phyloP scores from a whole-genome alignment of 1,140 invertebrate species.

The Campodea augens region DNA sequence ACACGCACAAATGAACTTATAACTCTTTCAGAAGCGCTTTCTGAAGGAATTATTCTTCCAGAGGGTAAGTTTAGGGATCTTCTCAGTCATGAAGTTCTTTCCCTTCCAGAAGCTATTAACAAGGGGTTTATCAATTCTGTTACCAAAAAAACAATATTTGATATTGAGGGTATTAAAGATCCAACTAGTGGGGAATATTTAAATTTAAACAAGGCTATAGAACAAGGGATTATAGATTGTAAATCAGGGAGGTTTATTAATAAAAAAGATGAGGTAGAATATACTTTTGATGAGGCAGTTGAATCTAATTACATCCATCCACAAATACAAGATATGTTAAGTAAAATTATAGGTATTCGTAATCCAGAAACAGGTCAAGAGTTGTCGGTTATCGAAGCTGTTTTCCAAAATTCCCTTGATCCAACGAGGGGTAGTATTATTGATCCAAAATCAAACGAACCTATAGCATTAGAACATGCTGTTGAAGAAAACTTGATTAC shows the following conservation, averaged over 20 bases:
- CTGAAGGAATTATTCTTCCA: slow-evolving; percentile 49
- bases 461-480: slow-evolving; percentile 64
- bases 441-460: slow-evolving; percentile 50
- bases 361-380: slow-evolving; percentile 42
- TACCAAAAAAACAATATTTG: slow-evolving; percentile 68
- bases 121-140: slow-evolving; percentile 74
- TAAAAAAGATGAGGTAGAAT: slow-evolving; percentile 46
- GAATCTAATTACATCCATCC: slow-evolving; percentile 41
- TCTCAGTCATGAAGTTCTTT: slow-evolving; percentile 43
- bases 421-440: slow-evolving; percentile 66
- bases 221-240: slow-evolving; percentile 54
- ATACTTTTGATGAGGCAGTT: slow-evolving; percentile 47
- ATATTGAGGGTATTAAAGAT: slow-evolving; percentile 79
- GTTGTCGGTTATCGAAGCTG: slow-evolving; percentile 63
- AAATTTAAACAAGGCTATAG: slow-evolving; percentile 66
- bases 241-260: slow-evolving; percentile 52
- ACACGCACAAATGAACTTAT: slow-evolving; percentile 55
- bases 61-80: slow-evolving; percentile 51
- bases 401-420: slow-evolving; percentile 61
- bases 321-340: slow-evolving; percentile 68
- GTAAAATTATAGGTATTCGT: slow-evolving; percentile 55
- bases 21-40: slow-evolving; percentile 64
- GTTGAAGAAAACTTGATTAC: slow-evolving; percentile 66
- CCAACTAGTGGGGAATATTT: slow-evolving; percentile 59
- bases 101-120: slow-evolving; percentile 59